Conservation (phyloP, 2,113 vertebrate species). For the Myotis davidii region DNA sequence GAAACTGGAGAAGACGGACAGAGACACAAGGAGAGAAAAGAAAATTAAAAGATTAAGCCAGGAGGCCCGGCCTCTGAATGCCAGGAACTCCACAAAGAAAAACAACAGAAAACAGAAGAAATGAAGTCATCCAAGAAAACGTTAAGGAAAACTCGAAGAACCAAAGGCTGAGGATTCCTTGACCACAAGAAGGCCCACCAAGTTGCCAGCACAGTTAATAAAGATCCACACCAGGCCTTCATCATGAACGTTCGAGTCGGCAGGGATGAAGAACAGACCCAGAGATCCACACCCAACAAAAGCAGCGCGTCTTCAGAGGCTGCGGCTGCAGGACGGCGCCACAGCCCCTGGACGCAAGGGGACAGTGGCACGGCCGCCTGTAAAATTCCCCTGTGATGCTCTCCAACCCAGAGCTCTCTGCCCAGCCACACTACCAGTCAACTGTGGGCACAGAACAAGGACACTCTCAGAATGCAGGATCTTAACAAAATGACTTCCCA, state of each 20-base stretch:
- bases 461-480: background rate
- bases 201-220: background rate
- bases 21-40: background rate
- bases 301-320: background rate
- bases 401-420: too few relatives aligned
- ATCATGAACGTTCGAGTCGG: too few relatives aligned
- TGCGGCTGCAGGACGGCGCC: background rate
- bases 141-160: background rate
- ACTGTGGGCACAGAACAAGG: too few relatives aligned
- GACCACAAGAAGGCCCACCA: background rate
- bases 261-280: background rate
- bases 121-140: background rate
- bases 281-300: background rate
- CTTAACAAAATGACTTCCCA: background rate
- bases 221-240: too few relatives aligned
- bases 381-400: background rate
- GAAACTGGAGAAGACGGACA: background rate
- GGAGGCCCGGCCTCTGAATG: background rate
- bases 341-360: background rate
- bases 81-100: background rate
- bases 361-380: background rate
- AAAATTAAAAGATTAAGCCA: background rate
- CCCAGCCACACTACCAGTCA: too few relatives aligned
- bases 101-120: background rate
- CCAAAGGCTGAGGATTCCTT: background rate